phyloP scores from a whole-genome alignment of 1,140 invertebrate species.

The Drosophila sturtevanti region DNA sequence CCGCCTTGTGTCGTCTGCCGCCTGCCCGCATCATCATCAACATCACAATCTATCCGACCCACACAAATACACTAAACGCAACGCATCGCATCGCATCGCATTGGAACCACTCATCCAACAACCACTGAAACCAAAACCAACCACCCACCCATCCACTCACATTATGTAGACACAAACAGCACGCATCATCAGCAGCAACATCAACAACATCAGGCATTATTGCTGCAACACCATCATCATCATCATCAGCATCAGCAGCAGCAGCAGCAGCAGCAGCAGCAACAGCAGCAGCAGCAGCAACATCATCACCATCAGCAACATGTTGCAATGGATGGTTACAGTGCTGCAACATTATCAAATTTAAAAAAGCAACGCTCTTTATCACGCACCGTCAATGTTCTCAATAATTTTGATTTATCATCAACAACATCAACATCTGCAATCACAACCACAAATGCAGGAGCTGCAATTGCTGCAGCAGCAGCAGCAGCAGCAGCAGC shows the following conservation, averaged over 20 bases:
- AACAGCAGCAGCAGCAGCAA: slow-evolving; percentile 74
- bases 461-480: slow-evolving; percentile 15
- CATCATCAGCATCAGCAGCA: slow-evolving; percentile 83
- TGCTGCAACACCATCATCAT: slow-evolving; percentile 77
- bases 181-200: slow-evolving; percentile 65
- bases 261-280: slow-evolving; percentile 83
- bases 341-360: slow-evolving; percentile 89
- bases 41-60: slow-evolving; percentile 15
- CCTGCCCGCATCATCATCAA: slow-evolving; percentile 51
- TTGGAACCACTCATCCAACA: slow-evolving; percentile 19
- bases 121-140: not conserved
- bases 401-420: slow-evolving; percentile 71
- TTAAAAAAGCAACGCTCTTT: slow-evolving; percentile 94
- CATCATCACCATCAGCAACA: slow-evolving; percentile 71
- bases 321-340: slow-evolving; percentile 68
- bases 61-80: slow-evolving; percentile 18
- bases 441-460: slow-evolving; percentile 36
- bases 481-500: slow-evolving; percentile 24
- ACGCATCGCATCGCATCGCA: too few relatives aligned
- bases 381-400: slow-evolving; percentile 87
- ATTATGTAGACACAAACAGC: slow-evolving; percentile 72
- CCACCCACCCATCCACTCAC: slow-evolving; percentile 26
- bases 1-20: slow-evolving; percentile 58
- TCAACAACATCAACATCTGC: slow-evolving; percentile 47
- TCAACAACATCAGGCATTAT: slow-evolving; percentile 59